These are phyloP conservation scores for Dastarcus helophoroides DNA, from an alignment of 2,888 invertebrate species.

Conservation along the genomic window DNA sequence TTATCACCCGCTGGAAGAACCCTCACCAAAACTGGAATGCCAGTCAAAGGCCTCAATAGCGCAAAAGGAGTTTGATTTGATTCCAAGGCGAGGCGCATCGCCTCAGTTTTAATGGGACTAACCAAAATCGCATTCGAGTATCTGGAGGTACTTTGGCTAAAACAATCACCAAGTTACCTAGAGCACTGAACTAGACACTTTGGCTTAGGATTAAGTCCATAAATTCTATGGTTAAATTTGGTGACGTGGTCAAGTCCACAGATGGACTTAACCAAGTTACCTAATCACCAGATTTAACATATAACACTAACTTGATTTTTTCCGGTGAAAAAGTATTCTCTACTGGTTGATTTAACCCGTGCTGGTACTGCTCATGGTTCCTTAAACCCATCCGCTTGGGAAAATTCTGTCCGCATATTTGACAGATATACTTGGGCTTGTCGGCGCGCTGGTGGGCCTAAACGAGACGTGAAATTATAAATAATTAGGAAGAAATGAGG, in stretches of 20 bases:
- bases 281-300: too few species aligned
- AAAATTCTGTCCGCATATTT: constrained; percentile 44
- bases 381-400: constrained; percentile 41
- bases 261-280: too few species aligned
- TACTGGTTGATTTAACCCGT: constrained; percentile 32
- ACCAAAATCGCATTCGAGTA: constrained; percentile 48
- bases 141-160: too few species aligned
- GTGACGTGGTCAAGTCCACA: too few species aligned
- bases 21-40: constrained; percentile 57
- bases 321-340: constrained; percentile 9
- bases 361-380: constrained; percentile 46
- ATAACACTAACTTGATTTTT: constrained; percentile 15
- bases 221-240: too few species aligned
- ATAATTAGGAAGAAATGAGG: background rate
- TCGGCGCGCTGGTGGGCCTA: constrained; percentile 42
- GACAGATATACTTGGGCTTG: constrained; percentile 42
- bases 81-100: constrained; percentile 53
- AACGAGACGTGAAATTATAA: background rate
- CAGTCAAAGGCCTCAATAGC: constrained; percentile 52
- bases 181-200: too few species aligned
- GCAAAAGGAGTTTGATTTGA: constrained; percentile 61
- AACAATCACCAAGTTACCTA: too few species aligned
- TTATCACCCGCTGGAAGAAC: constrained; percentile 45
- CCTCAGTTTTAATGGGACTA: constrained; percentile 59
- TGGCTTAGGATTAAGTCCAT: too few species aligned